Conservation (phyloP, 2,113 vertebrate species). For the Podiceps cristatus region DNA sequence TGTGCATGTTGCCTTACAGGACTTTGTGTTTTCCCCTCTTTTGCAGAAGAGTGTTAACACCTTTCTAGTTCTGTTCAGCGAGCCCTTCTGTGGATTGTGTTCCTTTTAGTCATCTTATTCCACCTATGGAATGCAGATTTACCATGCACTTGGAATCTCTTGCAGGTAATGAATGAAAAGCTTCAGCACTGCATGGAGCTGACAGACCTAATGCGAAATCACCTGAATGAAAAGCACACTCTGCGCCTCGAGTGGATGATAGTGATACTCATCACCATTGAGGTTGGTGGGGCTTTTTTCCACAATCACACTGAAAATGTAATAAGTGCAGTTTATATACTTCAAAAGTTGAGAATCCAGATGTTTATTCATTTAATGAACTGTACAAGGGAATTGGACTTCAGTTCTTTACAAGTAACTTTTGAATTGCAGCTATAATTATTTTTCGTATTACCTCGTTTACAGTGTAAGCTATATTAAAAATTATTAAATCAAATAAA, state of each 20-base stretch:
- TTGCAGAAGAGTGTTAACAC: neutral
- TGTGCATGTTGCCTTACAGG: neutral
- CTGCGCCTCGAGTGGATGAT: constrained; percentile 99
- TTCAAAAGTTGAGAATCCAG: neutral
- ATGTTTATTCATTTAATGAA: neutral
- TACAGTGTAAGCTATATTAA: neutral
- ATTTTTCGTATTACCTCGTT: neutral
- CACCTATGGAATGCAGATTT: neutral
- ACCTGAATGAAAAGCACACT: constrained; percentile 91
- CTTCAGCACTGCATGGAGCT: constrained; percentile 95
- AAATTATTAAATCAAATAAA: neutral
- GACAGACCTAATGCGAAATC: constrained; percentile 95
- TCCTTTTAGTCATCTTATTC: neutral
- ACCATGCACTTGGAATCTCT: neutral
- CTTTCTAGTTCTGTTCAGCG: neutral
- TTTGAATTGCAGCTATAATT: neutral
- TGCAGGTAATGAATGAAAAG: constrained; percentile 96
- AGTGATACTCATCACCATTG: constrained; percentile 95
- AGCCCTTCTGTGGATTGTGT: neutral
- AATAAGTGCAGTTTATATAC: neutral
- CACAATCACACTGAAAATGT: neutral
- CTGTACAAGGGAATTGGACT: neutral
- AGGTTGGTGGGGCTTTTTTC: constrained; percentile 76
- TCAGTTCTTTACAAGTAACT: neutral
- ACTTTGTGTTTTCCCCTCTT: neutral